A percentile compares a stretch with the other conserved stretches of the same genome.
These are phyloP conservation scores for Uropsilus gracilis DNA, from an alignment of 2,113 vertebrate species.

Conservation along the genomic window DNA sequence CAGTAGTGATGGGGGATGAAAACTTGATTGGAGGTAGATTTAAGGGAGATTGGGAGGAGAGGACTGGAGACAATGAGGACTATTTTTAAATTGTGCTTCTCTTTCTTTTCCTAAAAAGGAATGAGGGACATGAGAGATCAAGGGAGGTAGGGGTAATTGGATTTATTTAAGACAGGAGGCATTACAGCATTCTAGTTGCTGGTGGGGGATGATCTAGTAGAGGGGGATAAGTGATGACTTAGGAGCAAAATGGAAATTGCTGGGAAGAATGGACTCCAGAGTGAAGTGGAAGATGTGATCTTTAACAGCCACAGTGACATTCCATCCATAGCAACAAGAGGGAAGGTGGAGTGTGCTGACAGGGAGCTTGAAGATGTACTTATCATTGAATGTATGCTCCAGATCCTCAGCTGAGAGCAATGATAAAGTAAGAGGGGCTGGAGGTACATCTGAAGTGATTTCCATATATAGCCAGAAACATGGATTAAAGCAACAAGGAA, in stretches of 20 bases:
- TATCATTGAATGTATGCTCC: background rate
- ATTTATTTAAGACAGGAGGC: background rate
- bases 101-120: conserved; percentile 22
- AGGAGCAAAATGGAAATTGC: background rate
- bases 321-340: background rate
- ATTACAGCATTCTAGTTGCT: background rate
- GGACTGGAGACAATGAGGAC: background rate
- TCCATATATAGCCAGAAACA: background rate
- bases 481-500: background rate
- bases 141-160: background rate
- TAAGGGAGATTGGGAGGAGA: background rate
- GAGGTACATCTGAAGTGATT: background rate
- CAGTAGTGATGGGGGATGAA: background rate
- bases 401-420: background rate
- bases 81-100: background rate
- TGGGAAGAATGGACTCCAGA: background rate
- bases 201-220: background rate
- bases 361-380: background rate
- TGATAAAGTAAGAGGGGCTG: background rate
- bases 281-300: background rate
- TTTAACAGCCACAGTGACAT: background rate
- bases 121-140: background rate
- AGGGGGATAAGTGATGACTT: background rate
- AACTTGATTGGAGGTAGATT: background rate
- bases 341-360: background rate